These are phyloP conservation scores for Polymixis lichenea DNA, from an alignment of 2,888 invertebrate species.

Conservation along the genomic window DNA sequence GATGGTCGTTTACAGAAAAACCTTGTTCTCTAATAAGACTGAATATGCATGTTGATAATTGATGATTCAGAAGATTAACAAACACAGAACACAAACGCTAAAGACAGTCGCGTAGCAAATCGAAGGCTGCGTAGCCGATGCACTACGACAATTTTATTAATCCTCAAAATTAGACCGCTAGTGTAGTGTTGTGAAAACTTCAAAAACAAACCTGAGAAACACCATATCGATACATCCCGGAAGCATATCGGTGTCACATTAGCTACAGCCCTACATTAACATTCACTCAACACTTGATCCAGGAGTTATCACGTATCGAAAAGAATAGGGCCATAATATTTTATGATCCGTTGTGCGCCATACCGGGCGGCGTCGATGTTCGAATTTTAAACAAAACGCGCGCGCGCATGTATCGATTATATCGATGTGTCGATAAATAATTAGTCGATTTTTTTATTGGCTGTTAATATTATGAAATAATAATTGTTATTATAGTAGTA, in stretches of 20 bases:
- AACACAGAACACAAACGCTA: background rate
- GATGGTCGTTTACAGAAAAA: too few species aligned
- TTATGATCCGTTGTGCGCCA: slow-evolving; percentile 90
- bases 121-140: slow-evolving; percentile 2
- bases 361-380: slow-evolving; percentile 84
- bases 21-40: background rate
- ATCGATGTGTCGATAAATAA: slow-evolving; percentile 73
- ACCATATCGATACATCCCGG: slow-evolving; percentile 85
- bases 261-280: slow-evolving; percentile 86
- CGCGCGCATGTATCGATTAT: slow-evolving; percentile 72
- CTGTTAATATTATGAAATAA: slow-evolving; percentile 47
- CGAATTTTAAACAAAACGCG: slow-evolving; percentile 87
- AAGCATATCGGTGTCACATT: slow-evolving; percentile 84
- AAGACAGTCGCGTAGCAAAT: slow-evolving; percentile 18
- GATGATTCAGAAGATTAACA: background rate
- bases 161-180: slow-evolving; percentile 13
- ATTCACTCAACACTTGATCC: slow-evolving; percentile 87
- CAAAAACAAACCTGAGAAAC: slow-evolving; percentile 73
- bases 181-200: slow-evolving; percentile 60
- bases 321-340: slow-evolving; percentile 90
- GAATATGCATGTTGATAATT: too few species aligned
- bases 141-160: slow-evolving; percentile 5
- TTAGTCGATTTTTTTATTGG: slow-evolving; percentile 64
- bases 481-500: slow-evolving; percentile 45
- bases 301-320: slow-evolving; percentile 89